Percentiles rank a stretch among this genome's conserved stretches.
Evolutionary conservation across 2,888 invertebrate genomes (phyloP).

Genomic region (Tinea pellionella): DNA sequence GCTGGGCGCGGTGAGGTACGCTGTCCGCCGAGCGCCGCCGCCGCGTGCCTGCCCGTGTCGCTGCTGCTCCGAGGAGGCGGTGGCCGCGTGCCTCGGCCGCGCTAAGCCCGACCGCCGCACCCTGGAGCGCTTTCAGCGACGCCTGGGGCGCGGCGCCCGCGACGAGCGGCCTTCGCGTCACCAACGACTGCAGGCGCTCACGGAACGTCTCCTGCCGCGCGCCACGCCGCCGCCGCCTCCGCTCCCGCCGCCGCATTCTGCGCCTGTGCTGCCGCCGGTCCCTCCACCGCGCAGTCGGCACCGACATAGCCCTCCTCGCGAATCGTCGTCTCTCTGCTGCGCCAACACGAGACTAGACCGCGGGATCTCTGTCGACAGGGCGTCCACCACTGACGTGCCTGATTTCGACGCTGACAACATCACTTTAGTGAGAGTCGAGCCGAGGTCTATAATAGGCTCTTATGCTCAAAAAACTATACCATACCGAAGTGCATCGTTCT

Average conservation of each 20-base stretch:
- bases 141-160: constrained; percentile 61
- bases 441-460: constrained; percentile 70
- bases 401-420: constrained; percentile 60
- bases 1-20: constrained; percentile 78
- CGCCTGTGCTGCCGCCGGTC: constrained; percentile 60
- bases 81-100: constrained; percentile 65
- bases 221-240: constrained; percentile 47
- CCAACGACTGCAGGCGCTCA: constrained; percentile 84
- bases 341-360: constrained; percentile 14
- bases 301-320: constrained; percentile 59
- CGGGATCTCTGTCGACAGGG: constrained; percentile 56
- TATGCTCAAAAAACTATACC: constrained; percentile 77
- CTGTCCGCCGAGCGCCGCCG: constrained; percentile 74
- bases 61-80: constrained; percentile 68
- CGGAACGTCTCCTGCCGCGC: constrained; percentile 79
- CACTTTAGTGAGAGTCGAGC: constrained; percentile 68
- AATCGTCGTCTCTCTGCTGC: constrained; percentile 16
- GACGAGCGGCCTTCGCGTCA: constrained; percentile 74
- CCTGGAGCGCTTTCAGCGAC: constrained; percentile 82
- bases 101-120: constrained; percentile 72
- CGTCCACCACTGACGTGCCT: constrained; percentile 36
- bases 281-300: constrained; percentile 66
- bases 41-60: constrained; percentile 69
- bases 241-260: constrained; percentile 51
- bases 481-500: constrained; percentile 87